Evolutionary conservation across 30 jellyfish, hydroid and myxozoan species (phyloP), one percentile per base, ranked within the genome.

Genomic region (Sanderia malayensis): DNA sequence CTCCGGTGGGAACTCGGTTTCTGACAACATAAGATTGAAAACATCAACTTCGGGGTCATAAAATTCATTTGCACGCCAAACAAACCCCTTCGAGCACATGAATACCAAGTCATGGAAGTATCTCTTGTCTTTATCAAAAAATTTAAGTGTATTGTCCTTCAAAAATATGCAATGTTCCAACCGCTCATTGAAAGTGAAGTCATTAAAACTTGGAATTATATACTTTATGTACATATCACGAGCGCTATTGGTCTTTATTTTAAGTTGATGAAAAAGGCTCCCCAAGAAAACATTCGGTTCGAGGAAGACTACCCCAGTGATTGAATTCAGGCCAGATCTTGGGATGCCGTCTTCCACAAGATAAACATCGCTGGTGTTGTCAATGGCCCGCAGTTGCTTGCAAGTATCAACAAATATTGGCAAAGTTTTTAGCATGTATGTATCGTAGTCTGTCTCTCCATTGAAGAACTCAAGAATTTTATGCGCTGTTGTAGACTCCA

Each of bases 11-110:
- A 86, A 86, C 0, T 63, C 72, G 1, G 29, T 9, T 10, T 70
- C 79, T 8, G 55, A 45, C 0, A 70, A 58, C 88, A 86, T 79
- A 22, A 31, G 34, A 0, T 46, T 52, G 26, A 85, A 85, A 15
- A 85, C 13, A 18, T 44, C 32, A 15, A 64, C 65, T 21, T 72
- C 73, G 18, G 96, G 87, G 57, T 85, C 96, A 61, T 37, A 85
- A 44, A 85, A 61, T 1, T 46, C 78, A 15, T 61, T 49, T 18
- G 81, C 67, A 31, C 2, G 20, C 21, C 29, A 2, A 20, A 71
- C 49, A 1, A n/a, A n/a, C n/a, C n/a, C n/a, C n/a, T n/a, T n/a
- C n/a, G n/a, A n/a, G n/a, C n/a, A n/a, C n/a, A 85, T 47, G 81
- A 67, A 66, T 74, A 25, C 37, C 62, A 69, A 27, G n/a, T 44